Evolutionary conservation across 2,113 vertebrate species (phyloP).

Genomic region (Gnathochromis pfefferi): DNA sequence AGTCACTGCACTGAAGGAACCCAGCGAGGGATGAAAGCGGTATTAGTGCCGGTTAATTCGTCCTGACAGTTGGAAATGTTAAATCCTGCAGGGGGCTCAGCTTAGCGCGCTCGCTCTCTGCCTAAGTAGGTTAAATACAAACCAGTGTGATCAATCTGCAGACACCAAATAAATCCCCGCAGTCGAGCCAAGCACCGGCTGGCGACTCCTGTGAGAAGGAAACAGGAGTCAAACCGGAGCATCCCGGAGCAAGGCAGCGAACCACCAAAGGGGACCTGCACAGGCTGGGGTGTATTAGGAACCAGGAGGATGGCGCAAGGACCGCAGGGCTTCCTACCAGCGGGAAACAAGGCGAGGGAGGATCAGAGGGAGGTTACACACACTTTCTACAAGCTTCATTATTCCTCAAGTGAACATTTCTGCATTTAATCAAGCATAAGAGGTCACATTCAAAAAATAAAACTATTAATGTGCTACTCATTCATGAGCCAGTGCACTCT

Average conservation of each 20-base stretch:
- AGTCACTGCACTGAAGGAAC: constrained; percentile 48
- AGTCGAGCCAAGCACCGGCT: constrained; percentile 14
- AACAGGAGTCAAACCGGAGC: not conserved
- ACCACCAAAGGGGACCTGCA: not conserved
- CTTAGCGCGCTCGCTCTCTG: constrained; percentile 45
- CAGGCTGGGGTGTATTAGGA: not conserved
- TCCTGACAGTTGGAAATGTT: constrained; percentile 67
- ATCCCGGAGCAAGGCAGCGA: not conserved
- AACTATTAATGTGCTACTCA: not conserved
- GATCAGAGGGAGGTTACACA: not conserved
- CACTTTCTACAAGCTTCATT: not conserved
- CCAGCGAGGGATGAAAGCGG: constrained; percentile 59
- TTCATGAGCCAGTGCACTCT: not conserved
- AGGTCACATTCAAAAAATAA: not conserved
- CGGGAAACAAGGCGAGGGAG: not conserved
- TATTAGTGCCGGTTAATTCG: constrained; percentile 63
- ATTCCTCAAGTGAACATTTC: not conserved
- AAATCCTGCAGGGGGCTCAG: constrained; percentile 65
- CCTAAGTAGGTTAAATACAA: constrained; percentile 64
- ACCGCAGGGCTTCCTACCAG: not conserved
- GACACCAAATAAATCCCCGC: constrained; percentile 23
- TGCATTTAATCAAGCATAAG: not conserved
- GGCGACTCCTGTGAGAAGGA: not conserved
- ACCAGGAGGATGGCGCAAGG: not conserved
- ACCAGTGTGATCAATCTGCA: constrained; percentile 57